phyloP scores from a whole-genome alignment of 2,797 vertebrate genomes.

The Danio kyathit region DNA sequence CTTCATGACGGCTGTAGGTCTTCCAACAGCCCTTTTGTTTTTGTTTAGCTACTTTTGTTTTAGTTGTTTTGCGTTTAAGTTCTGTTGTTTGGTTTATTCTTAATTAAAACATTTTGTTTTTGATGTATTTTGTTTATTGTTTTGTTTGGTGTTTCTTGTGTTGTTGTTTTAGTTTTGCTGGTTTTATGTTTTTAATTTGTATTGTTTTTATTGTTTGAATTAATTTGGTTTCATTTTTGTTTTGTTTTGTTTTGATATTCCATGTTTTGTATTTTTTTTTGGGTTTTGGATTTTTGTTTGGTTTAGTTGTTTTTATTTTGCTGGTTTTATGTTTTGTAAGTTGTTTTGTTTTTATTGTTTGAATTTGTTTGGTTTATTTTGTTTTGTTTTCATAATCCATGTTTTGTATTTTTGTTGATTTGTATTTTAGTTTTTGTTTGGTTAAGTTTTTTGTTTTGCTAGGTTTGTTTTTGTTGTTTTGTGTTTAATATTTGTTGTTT shows the following conservation, averaged over 20 bases:
- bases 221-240: too few relatives aligned
- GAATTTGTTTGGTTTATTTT: too few relatives aligned
- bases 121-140: background rate
- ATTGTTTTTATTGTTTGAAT: too few relatives aligned
- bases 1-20: background rate
- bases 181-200: background rate
- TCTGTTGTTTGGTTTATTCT: background rate
- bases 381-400: too few relatives aligned
- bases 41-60: background rate
- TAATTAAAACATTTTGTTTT: background rate
- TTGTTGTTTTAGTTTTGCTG: too few relatives aligned
- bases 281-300: too few relatives aligned
- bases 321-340: too few relatives aligned
- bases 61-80: background rate
- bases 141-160: background rate
- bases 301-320: too few relatives aligned
- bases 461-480: background rate
- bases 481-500: too few relatives aligned
- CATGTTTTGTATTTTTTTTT: background rate
- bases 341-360: too few relatives aligned
- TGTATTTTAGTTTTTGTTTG: background rate
- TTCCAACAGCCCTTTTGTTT: background rate
- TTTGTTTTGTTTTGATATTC: background rate
- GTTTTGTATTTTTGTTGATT: too few relatives aligned
- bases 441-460: too few relatives aligned